A percentile compares a stretch with the other conserved stretches of the same genome.
These are phyloP conservation scores for Loxodonta africana DNA, from an alignment of 2,113 vertebrate genomes.

Conservation along the genomic window DNA sequence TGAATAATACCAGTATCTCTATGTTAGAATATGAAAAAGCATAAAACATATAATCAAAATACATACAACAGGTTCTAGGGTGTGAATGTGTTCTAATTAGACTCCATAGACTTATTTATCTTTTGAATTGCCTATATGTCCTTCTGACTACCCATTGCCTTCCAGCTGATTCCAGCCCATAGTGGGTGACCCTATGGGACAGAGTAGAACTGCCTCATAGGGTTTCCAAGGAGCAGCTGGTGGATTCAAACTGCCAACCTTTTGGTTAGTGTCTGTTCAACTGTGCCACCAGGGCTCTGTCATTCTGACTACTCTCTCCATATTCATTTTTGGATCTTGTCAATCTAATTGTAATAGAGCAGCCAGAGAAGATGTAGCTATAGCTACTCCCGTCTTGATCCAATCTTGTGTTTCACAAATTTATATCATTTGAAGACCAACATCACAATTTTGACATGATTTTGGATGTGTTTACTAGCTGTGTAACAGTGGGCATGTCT, in stretches of 20 bases:
- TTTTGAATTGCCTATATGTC: neutral
- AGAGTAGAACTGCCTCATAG: too few relatives aligned
- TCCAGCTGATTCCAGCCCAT: too few relatives aligned
- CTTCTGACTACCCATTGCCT: neutral
- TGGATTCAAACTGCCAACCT: too few relatives aligned
- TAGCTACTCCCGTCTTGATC: neutral
- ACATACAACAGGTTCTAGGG: neutral
- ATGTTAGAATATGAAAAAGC: neutral
- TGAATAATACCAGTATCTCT: neutral
- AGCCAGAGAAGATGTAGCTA: neutral
- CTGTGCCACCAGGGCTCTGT: neutral
- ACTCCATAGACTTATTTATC: rapidly evolving
- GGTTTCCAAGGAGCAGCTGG: too few relatives aligned
- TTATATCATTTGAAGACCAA: neutral
- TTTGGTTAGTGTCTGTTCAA: too few relatives aligned
- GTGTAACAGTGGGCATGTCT: neutral
- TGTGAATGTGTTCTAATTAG: neutral
- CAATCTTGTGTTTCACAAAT: neutral
- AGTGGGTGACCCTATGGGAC: too few relatives aligned
- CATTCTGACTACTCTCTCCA: neutral
- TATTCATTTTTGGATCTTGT: neutral
- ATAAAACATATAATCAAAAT: neutral
- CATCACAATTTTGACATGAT: neutral
- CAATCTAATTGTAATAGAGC: neutral
- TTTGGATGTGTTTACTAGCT: neutral